Conservation (phyloP, 2,888 invertebrate species). For the Trichopria drosophilae region DNA sequence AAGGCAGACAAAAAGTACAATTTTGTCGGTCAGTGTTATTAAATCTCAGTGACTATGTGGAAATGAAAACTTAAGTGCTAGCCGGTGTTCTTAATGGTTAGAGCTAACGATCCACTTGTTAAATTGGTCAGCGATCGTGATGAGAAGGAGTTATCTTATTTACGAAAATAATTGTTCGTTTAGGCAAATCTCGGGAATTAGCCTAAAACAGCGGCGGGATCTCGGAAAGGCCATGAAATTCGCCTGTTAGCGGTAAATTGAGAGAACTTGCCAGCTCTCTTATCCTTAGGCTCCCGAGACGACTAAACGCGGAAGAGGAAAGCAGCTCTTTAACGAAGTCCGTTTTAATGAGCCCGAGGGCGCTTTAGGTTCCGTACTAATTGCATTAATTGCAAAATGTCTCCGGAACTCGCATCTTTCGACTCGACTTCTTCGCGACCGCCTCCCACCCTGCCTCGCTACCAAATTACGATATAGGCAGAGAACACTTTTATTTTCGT, state of each 20-base stretch:
- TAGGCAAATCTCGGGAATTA: conserved; percentile 27
- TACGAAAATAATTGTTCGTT: conserved; percentile 28
- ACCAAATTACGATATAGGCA: too few relatives aligned
- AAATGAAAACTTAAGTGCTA: too few relatives aligned
- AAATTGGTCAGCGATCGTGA: too few relatives aligned
- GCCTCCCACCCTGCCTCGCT: conserved; percentile 1
- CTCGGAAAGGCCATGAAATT: conserved; percentile 22
- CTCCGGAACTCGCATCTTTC: conserved; percentile 24
- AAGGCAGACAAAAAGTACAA: too few relatives aligned
- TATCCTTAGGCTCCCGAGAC: too few relatives aligned
- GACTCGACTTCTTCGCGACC: not conserved
- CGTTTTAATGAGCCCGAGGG: conserved; percentile 47
- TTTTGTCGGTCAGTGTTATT: too few relatives aligned
- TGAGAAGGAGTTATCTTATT: too few relatives aligned
- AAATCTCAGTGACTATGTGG: too few relatives aligned
- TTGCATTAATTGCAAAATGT: conserved; percentile 47
- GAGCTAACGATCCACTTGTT: too few relatives aligned
- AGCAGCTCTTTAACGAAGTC: conserved; percentile 45
- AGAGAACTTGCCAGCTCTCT: conserved; percentile 25
- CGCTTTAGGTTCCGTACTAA: conserved; percentile 36
- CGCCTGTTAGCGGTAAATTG: conserved; percentile 34
- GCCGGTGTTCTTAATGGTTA: too few relatives aligned
- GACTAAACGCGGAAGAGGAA: not conserved
- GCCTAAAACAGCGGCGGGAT: conserved; percentile 13
- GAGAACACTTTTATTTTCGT: too few relatives aligned